Evolutionary conservation across 2,797 vertebrate species (phyloP), one percentile per base, ranked within the genome.

Genomic region (Sphenopsis melanotis): DNA sequence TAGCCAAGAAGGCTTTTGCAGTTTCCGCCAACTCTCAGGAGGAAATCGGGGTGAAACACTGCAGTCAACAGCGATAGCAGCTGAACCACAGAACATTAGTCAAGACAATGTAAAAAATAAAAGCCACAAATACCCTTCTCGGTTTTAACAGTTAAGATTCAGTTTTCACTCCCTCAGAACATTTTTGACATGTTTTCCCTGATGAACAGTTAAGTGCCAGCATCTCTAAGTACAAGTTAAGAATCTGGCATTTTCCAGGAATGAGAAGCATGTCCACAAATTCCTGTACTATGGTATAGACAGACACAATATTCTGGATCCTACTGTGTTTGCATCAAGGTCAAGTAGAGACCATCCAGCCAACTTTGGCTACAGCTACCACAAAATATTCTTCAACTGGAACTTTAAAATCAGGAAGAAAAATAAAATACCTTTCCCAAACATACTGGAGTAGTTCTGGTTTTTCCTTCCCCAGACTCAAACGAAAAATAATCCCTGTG

Each of bases 221-320:
- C 72, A 96, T 93, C 71, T 91, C 56, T 29, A 81, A 89, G 29
- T 11, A 44, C 46, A 76, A 91, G 60, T 95, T 63, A 94, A 89
- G 50, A 78, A 94, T 84, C 57, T 60, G 65, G 72, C 63, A 65
- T 90, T 94, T 94, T 90, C 91, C 80, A 89, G 89, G 60, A 94
- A 96, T 87, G 79, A 90, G 34, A 96, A 95, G 81, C 49, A 95
- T 49, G 80, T 86, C 46, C 87, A 85, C 83, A 94, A 92, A 90
- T 94, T 91, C 66, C 82, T 89, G 34, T 49, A 41, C 74, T 85
- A 90, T 6, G 18, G 47, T 92, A 96, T 34, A 61, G 88, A 57
- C 56, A 90, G 66, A 85, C 57, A 84, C 49, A 76, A 56, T 57
- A 83, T 75, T 95, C 61, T 95, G 66, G 76, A 88, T 94, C 71